phyloP scores from a whole-genome alignment of 2,888 invertebrate genomes.

The Apantesis nais region DNA sequence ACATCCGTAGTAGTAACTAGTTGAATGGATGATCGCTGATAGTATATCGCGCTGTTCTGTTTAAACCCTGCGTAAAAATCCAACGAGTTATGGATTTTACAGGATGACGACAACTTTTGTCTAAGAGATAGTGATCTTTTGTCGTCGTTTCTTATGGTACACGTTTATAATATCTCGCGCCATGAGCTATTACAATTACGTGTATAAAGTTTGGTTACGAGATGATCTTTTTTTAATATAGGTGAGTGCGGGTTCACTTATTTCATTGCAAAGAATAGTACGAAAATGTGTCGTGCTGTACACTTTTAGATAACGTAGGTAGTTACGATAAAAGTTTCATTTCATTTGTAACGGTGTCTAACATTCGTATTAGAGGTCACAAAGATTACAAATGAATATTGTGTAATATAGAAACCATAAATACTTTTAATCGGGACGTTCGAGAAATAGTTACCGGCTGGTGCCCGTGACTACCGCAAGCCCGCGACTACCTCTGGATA shows the following conservation, averaged over 20 bases:
- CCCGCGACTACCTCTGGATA: not conserved
- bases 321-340: slow-evolving; percentile 39
- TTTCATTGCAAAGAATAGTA: slow-evolving; percentile 33
- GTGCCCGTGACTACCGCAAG: not conserved
- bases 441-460: not conserved
- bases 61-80: not conserved
- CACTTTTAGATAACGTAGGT: slow-evolving; percentile 46
- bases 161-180: not conserved
- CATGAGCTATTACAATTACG: not conserved
- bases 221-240: slow-evolving; percentile 31
- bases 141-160: no score
- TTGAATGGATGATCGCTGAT: not conserved
- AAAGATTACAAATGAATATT: slow-evolving; percentile 8
- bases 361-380: slow-evolving; percentile 3
- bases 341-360: slow-evolving; percentile 40
- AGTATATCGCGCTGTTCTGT: not conserved
- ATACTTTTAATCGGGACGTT: not conserved
- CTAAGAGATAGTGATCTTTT: not conserved
- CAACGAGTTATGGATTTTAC: not conserved
- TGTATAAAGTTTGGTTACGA: slow-evolving; percentile 15
- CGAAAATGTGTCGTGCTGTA: slow-evolving; percentile 34
- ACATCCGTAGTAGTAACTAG: not conserved
- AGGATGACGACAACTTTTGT: not conserved
- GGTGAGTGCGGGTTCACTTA: slow-evolving; percentile 33
- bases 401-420: not conserved